phyloP scores from a whole-genome alignment of 2,113 vertebrate genomes.

The Sinosuthora webbiana region DNA sequence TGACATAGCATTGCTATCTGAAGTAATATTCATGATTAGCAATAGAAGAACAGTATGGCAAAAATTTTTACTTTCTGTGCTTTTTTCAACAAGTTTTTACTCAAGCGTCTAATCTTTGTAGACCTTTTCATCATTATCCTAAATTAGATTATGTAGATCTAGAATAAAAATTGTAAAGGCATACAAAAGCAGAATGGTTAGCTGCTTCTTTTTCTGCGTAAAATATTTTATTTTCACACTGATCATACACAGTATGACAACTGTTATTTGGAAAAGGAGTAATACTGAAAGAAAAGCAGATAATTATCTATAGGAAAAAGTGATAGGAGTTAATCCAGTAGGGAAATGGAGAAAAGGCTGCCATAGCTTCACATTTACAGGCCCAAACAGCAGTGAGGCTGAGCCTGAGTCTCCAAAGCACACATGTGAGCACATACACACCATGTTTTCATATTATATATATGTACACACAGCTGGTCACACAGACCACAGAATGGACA shows the following conservation, averaged over 20 bases:
- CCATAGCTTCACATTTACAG: background rate
- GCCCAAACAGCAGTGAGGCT: background rate
- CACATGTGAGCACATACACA: fast-evolving
- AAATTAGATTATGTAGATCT: background rate
- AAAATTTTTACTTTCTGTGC: background rate
- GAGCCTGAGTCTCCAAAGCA: background rate
- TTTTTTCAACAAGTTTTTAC: background rate
- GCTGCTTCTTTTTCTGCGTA: background rate
- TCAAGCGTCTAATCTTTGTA: background rate
- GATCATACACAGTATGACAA: background rate
- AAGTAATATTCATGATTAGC: background rate
- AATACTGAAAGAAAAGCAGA: background rate
- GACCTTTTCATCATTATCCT: background rate
- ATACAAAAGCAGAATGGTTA: background rate
- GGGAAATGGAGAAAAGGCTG: background rate
- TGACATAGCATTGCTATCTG: background rate
- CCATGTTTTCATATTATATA: fast-evolving
- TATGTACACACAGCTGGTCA: background rate
- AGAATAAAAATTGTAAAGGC: background rate
- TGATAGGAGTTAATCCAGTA: background rate
- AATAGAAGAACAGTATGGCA: background rate
- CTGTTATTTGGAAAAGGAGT: background rate
- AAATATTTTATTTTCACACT: background rate
- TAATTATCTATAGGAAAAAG: background rate
- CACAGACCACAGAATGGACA: background rate